Conservation (phyloP, 1,140 invertebrate species). For the Drosophila setifemur region DNA sequence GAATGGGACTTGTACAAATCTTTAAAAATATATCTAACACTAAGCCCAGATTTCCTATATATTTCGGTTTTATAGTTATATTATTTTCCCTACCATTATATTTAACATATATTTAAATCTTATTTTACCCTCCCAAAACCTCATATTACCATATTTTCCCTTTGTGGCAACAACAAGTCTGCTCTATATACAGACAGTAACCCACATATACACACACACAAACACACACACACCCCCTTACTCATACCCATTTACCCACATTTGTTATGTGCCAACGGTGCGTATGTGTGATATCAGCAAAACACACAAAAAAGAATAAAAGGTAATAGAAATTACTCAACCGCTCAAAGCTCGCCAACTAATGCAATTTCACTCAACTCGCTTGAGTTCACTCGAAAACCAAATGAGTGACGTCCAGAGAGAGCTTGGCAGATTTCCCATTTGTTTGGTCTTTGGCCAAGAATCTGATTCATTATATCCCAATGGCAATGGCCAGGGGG, state of each 20-base stretch:
- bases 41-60: too few relatives aligned
- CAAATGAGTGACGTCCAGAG: neutral
- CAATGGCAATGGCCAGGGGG: too few relatives aligned
- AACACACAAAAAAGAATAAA: slow-evolving; percentile 14
- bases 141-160: neutral
- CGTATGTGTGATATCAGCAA: slow-evolving; percentile 60
- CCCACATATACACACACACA: slow-evolving; percentile 17
- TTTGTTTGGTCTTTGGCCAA: slow-evolving; percentile 6
- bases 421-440: slow-evolving; percentile 8
- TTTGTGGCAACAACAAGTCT: slow-evolving; percentile 66
- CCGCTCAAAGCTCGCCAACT: slow-evolving; percentile 56
- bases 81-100: neutral
- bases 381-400: slow-evolving; percentile 21
- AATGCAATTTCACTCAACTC: slow-evolving; percentile 59
- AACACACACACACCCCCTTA: slow-evolving; percentile 42
- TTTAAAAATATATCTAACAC: neutral
- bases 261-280: slow-evolving; percentile 64
- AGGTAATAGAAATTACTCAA: slow-evolving; percentile 50
- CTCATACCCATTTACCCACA: slow-evolving; percentile 63
- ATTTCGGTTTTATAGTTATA: neutral
- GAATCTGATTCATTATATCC: too few relatives aligned
- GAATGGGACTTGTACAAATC: neutral
- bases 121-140: neutral
- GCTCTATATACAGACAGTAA: slow-evolving; percentile 48
- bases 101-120: neutral